phyloP scores from a whole-genome alignment of 2,797 vertebrate genomes.

The Hoplostethus mediterraneus region DNA sequence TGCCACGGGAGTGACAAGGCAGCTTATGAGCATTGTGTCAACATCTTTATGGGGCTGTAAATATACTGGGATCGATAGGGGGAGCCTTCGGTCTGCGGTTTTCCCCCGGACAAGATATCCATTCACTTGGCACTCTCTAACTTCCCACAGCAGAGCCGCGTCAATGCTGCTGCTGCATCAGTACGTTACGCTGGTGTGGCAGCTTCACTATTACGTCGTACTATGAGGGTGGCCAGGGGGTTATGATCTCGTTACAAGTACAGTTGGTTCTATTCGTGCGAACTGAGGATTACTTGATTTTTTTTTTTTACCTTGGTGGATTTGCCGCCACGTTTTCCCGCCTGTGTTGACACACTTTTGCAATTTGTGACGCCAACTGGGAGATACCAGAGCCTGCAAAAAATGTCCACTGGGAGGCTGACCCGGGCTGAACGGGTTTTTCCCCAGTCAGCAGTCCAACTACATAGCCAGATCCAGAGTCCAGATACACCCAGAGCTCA shows the following conservation, averaged over 20 bases:
- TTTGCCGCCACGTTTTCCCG: too few relatives aligned
- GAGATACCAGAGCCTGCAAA: too few relatives aligned
- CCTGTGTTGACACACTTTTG: too few relatives aligned
- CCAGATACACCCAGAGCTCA: too few relatives aligned
- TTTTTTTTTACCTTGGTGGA: too few relatives aligned
- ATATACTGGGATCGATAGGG: conserved; percentile 76
- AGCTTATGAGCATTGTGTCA: conserved; percentile 76
- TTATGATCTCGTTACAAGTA: background rate
- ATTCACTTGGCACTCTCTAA: conserved; percentile 38
- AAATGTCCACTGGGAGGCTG: too few relatives aligned
- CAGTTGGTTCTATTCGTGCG: too few relatives aligned
- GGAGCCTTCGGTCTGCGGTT: conserved; percentile 43
- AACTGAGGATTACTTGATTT: background rate
- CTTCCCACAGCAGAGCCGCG: conserved; percentile 34
- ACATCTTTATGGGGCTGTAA: conserved; percentile 80
- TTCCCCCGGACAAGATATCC: conserved; percentile 48
- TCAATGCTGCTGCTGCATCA: conserved; percentile 31
- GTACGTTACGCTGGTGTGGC: conserved; percentile 9
- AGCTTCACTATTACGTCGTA: background rate
- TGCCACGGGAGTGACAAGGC: conserved; percentile 11
- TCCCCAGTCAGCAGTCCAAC: too few relatives aligned
- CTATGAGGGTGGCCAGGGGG: background rate
- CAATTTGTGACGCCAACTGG: too few relatives aligned
- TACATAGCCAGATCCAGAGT: too few relatives aligned
- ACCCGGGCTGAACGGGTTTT: too few relatives aligned